Evolutionary conservation across 2,113 vertebrate genomes (phyloP), one percentile per base, ranked within the genome.

Genomic region (Clupea harengus): DNA sequence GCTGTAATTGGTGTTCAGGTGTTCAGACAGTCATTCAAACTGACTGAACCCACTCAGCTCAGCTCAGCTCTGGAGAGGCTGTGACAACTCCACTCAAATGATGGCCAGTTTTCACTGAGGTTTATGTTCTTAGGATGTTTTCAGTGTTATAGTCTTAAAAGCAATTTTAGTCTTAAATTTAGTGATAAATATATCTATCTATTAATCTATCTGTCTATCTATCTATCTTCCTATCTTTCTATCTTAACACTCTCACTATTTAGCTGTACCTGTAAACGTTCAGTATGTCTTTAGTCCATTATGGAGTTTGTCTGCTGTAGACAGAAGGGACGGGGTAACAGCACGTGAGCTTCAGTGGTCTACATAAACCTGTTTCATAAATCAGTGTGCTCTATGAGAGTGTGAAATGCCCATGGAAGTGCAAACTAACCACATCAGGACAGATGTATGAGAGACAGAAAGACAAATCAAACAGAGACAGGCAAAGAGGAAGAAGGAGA

Each of bases 401-500:
- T 54, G n/a, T 72, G 64, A 72, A 72, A 13, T 72, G 64, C 85
- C 64, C 60, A 86, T 44, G 83, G 45, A 64, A 28, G 82, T 46
- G 39, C 54, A 64, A 82, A 39, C 50, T 45, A 49, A 49, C 81
- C 44, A 84, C 49, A 83, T 81, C 81, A 18, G 45, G 64, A 80
- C 39, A 75, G 81, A 88, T 22, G 84, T 0, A 8, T 67, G 57
- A 67, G 2, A 72, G 18, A 45, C 2, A 82, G 44, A 49, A 83
- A 88, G 82, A 64, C 85, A 80, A 85, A 90, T 87, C 39, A 49
- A 46, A 46, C 8, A 50, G 84, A 57, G 86, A 82, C 50, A 87
- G 89, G 90, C 87, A 47, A 88, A 92, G 84, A 87, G 85, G 89
- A 84, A 92, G 88, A 86, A 90, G 91, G 86, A 92, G 89, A 92